A percentile compares a stretch with the other conserved stretches of the same genome.
Conservation (phyloP, 2,888 invertebrate genomes). For the Rosalia funebris region DNA sequence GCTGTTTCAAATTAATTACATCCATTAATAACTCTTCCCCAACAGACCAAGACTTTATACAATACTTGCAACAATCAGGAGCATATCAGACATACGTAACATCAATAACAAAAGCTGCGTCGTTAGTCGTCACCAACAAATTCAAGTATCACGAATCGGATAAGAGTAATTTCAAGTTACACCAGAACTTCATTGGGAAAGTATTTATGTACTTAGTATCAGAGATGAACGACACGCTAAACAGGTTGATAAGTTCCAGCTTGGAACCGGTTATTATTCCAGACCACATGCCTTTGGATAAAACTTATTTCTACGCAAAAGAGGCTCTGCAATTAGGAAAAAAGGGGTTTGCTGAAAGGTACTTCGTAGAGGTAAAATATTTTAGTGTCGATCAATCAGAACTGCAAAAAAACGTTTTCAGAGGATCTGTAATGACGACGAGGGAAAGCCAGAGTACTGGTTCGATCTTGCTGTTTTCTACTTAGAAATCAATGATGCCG, state of each 20-base stretch:
- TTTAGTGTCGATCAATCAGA: neutral
- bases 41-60: conserved; percentile 42
- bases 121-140: conserved; percentile 48
- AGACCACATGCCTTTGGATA: conserved; percentile 28
- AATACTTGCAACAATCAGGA: conserved; percentile 47
- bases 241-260: conserved; percentile 45
- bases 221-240: conserved; percentile 54
- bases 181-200: conserved; percentile 52
- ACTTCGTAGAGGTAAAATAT: conserved; percentile 54
- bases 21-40: no score
- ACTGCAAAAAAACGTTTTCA: conserved; percentile 41
- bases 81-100: conserved; percentile 52
- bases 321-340: conserved; percentile 59
- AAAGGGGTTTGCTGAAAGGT: conserved; percentile 53
- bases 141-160: conserved; percentile 40
- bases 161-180: conserved; percentile 39
- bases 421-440: conserved; percentile 52
- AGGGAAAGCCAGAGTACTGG: conserved; percentile 54
- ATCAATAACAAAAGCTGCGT: conserved; percentile 51
- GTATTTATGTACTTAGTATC: conserved; percentile 54
- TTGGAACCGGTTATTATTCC: conserved; percentile 38
- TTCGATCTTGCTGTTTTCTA: conserved; percentile 60
- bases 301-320: conserved; percentile 54
- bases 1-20: no score
- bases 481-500: conserved; percentile 49